Percentiles rank a stretch among this genome's conserved stretches.
Conservation (phyloP, 2,888 invertebrate genomes). For the Dryocosmus kuriphilus region DNA sequence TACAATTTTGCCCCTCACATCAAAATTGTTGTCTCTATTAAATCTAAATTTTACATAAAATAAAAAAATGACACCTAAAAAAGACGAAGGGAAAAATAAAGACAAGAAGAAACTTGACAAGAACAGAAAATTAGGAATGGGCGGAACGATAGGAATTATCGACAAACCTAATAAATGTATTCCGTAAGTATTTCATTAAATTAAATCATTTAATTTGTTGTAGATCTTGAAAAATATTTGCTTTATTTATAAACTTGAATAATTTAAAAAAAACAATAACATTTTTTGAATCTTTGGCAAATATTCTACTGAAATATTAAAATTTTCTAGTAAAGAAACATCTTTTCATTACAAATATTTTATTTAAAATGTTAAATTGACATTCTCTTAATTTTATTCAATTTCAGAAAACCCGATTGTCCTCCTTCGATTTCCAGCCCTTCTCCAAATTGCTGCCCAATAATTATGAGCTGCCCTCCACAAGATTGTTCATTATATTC, state of each 20-base stretch:
- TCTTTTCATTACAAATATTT: neutral
- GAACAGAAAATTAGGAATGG: neutral
- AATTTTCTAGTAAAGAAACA: neutral
- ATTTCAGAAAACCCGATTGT: neutral
- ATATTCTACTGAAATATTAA: neutral
- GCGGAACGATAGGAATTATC: neutral
- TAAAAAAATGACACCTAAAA: slow-evolving; percentile 16
- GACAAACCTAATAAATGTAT: slow-evolving; percentile 20
- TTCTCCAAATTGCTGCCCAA: neutral
- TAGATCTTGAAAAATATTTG: neutral
- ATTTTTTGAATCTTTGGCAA: neutral
- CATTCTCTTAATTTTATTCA: neutral
- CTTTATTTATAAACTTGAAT: neutral
- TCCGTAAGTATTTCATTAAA: slow-evolving; percentile 28
- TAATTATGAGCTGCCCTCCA: neutral
- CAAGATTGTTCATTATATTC: neutral
- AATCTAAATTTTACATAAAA: neutral
- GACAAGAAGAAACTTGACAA: neutral
- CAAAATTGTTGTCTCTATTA: neutral
- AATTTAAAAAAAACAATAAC: neutral
- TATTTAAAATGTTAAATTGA: neutral
- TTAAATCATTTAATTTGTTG: neutral
- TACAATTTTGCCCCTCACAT: neutral
- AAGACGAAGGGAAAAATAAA: neutral
- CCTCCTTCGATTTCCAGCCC: neutral